phyloP scores from a whole-genome alignment of 2,113 vertebrate species.

The Pelusios castaneus region DNA sequence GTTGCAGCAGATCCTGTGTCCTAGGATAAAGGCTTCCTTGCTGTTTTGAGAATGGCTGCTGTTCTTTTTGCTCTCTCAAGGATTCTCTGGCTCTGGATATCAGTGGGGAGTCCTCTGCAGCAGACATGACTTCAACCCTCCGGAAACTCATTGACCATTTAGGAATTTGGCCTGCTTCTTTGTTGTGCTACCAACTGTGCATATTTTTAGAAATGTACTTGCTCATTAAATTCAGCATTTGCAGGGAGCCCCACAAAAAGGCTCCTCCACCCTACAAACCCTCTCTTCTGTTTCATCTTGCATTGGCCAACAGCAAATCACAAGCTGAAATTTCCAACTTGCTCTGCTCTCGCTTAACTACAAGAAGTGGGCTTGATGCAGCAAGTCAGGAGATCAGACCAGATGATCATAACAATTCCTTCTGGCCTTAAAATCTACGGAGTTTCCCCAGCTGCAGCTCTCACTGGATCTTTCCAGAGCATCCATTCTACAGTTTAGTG shows the following conservation, averaged over 20 bases:
- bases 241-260: neutral
- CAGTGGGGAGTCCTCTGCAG: rapidly evolving
- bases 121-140: constrained; percentile 22
- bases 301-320: neutral
- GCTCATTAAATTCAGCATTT: constrained; percentile 37
- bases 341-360: neutral
- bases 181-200: neutral
- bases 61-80: neutral
- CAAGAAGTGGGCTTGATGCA: neutral
- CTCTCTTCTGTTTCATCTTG: neutral
- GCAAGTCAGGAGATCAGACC: neutral
- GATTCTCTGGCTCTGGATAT: neutral
- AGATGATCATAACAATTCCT: neutral
- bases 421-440: neutral
- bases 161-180: constrained; percentile 12
- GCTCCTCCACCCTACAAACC: neutral
- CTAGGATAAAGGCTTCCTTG: neutral
- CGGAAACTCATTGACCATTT: neutral
- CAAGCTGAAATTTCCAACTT: constrained; percentile 4
- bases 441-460: neutral
- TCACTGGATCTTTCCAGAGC: neutral
- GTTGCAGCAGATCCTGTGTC: neutral
- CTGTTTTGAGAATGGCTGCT: neutral
- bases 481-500: neutral
- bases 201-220: neutral